These are phyloP conservation scores for Cataglyphis altisquamis DNA, from an alignment of 2,888 invertebrate genomes.

Conservation along the genomic window DNA sequence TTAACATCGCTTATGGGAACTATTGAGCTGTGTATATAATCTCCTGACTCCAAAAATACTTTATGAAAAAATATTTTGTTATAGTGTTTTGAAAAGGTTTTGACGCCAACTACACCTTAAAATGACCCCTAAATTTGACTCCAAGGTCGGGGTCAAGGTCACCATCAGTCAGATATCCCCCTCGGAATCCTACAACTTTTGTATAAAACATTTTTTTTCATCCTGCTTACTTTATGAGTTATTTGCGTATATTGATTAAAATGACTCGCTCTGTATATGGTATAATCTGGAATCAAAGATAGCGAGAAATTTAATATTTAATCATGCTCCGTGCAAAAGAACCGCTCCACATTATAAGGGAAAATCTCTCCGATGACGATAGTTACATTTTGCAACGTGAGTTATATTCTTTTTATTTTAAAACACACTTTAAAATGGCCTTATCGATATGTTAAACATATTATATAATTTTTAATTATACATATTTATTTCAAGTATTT, in stretches of 20 bases:
- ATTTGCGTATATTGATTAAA: too few relatives aligned
- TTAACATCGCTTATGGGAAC: constrained; percentile 3
- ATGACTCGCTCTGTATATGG: neutral
- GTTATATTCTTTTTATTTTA: neutral
- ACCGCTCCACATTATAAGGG: constrained; percentile 32
- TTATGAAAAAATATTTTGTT: too few relatives aligned
- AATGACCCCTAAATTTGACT: too few relatives aligned
- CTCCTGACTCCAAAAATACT: neutral
- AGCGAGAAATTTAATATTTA: constrained; percentile 30
- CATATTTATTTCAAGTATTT: neutral
- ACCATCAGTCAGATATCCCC: too few relatives aligned
- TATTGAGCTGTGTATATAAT: constrained; percentile 14
- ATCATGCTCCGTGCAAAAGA: constrained; percentile 32
- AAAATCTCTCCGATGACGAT: constrained; percentile 44
- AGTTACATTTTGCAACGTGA: constrained; percentile 34
- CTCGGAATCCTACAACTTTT: too few relatives aligned
- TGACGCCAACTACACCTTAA: too few relatives aligned
- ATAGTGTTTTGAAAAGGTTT: too few relatives aligned
- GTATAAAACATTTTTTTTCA: too few relatives aligned
- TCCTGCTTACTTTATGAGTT: too few relatives aligned
- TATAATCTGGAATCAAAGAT: neutral
- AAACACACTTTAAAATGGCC: neutral
- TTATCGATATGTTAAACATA: neutral
- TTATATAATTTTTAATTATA: neutral
- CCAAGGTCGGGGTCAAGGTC: too few relatives aligned